Evolutionary conservation across 2,797 vertebrate species (phyloP), one percentile per base, ranked within the genome.

Genomic region (Thunnus albacares): DNA sequence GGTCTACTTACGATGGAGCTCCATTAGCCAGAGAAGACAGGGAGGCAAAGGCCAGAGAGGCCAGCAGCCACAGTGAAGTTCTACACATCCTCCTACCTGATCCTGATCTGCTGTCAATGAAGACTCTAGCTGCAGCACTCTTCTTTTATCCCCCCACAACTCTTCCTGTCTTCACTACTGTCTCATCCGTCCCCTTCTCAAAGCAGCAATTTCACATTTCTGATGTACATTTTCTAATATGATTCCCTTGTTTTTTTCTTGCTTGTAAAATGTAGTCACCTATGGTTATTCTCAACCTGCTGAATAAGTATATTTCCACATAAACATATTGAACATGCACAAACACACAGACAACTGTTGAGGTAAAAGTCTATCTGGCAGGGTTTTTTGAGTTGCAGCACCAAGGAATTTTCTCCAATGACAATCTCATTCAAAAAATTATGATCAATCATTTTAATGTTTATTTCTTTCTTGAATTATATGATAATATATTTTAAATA

Each of bases 1-100:
- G 28, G 28, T 64, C 4, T 83, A 94, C 94, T 93, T 74, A 94
- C 92, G 92, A 0, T 28, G 62, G 63, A n/a, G 52, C 24, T 63
- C 81, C 90, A 73, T 90, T 47, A 66, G 75, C 79, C 22, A 70
- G 55, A 75, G 47, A 78, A 56, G 30, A 78, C 7, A 87, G 20
- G 0, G 43, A 87, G 18, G 30, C 77, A 58, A 86, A 89, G 85
- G 81, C 87, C 90, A 92, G 66, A 73, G 79, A 83, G 88, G 88
- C 92, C 86, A 90, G 45, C 57, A 92, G 79, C 82, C 87, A 86
- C 76, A 89, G 62, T 20, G 62, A 15, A 59, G 85, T 75, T 43
- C 66, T 51, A 5, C 38, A 65, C 94, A 94, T 94, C 78, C 17
- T 91, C 66, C 41, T 20, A 5, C 51, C 57, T 14, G 72, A 62